Percentiles rank a stretch among this genome's conserved stretches.
phyloP scores from a whole-genome alignment of 1,140 invertebrate genomes.

The Chrysomallon squamiferum region DNA sequence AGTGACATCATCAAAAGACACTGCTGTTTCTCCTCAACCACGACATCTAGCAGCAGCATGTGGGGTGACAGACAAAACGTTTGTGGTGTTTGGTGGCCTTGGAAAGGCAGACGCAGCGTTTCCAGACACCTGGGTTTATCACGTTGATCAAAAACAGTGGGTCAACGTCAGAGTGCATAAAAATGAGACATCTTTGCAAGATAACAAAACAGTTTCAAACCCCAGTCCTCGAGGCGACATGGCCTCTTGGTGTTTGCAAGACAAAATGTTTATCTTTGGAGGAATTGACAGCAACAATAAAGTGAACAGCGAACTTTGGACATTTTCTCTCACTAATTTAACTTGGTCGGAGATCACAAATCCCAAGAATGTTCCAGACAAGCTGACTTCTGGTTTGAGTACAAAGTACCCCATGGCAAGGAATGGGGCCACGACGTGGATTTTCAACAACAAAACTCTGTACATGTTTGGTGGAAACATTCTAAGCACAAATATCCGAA shows the following conservation, averaged over 20 bases:
- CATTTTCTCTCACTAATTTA: slow-evolving; percentile 23
- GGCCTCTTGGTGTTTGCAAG: slow-evolving; percentile 32
- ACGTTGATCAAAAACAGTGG: slow-evolving; percentile 24
- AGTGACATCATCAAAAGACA: neutral
- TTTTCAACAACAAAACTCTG: slow-evolving; percentile 11
- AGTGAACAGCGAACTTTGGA: slow-evolving; percentile 36
- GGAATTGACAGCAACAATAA: slow-evolving; percentile 25
- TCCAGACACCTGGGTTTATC: slow-evolving; percentile 37
- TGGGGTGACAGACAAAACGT: slow-evolving; percentile 17
- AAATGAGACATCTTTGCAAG: neutral
- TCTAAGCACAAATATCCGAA: slow-evolving; percentile 11
- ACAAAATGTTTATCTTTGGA: slow-evolving; percentile 35
- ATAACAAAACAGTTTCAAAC: neutral
- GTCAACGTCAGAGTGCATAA: slow-evolving; percentile 5
- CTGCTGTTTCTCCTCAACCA: slow-evolving; percentile 12
- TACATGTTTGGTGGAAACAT: slow-evolving; percentile 46
- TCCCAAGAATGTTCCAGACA: slow-evolving; percentile 10
- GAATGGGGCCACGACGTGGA: slow-evolving; percentile 37
- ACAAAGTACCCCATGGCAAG: slow-evolving; percentile 27
- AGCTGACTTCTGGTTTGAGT: slow-evolving; percentile 12
- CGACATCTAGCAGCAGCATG: slow-evolving; percentile 31
- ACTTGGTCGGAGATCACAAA: slow-evolving; percentile 24
- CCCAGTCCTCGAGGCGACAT: slow-evolving; percentile 26
- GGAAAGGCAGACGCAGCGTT: slow-evolving; percentile 20
- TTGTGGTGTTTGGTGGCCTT: slow-evolving; percentile 40